Conservation (phyloP, 2,888 invertebrate genomes). For the Clunio marinus region DNA sequence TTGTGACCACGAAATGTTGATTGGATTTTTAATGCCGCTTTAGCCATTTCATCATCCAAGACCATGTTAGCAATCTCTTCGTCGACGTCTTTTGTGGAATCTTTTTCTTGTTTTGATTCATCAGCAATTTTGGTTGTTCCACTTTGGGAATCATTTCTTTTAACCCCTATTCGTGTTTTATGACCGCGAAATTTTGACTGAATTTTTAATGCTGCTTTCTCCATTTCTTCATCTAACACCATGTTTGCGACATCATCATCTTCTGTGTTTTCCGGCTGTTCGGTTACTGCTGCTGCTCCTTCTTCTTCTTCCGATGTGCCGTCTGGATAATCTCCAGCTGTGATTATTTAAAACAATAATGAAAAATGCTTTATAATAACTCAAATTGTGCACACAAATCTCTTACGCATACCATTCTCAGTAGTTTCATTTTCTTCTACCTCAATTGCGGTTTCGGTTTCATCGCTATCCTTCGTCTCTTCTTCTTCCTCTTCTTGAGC, state of each 20-base stretch:
- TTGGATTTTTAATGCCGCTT: conserved; percentile 42
- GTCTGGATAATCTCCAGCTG: conserved; percentile 22
- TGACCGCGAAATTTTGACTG: conserved; percentile 42
- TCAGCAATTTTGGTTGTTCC: not conserved
- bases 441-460: not conserved
- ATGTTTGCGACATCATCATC: conserved; percentile 33
- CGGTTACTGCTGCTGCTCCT: not conserved
- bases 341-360: not conserved
- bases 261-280: not conserved
- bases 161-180: conserved; percentile 39
- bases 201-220: conserved; percentile 41
- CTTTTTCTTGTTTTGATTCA: not conserved
- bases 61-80: conserved; percentile 31
- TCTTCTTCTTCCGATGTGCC: not conserved
- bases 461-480: not conserved
- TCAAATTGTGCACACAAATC: not conserved
- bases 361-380: not conserved
- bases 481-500: not conserved
- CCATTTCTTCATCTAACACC: conserved; percentile 26
- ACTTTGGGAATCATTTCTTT: conserved; percentile 6
- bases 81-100: not conserved
- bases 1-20: conserved; percentile 41
- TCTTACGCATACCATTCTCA: not conserved
- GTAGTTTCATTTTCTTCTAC: not conserved
- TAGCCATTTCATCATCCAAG: conserved; percentile 26